phyloP scores from a whole-genome alignment of 2,888 invertebrate species.

The Teleiodes luculella region DNA sequence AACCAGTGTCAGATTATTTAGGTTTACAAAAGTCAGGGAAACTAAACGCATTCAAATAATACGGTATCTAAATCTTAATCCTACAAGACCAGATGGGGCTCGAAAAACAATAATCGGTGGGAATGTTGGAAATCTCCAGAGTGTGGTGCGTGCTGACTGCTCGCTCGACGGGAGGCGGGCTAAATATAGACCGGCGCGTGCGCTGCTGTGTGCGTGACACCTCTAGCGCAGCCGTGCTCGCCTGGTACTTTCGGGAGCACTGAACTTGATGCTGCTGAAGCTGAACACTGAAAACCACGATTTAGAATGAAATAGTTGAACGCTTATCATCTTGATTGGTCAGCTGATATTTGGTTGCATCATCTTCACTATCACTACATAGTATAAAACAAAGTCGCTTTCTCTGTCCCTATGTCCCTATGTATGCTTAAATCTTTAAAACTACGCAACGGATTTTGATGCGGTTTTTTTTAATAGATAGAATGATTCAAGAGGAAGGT shows the following conservation, averaged over 20 bases:
- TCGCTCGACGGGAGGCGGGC: slow-evolving; percentile 63
- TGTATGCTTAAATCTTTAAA: no score
- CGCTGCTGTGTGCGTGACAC: slow-evolving; percentile 45
- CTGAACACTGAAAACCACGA: slow-evolving; percentile 3
- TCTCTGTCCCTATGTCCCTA: no score
- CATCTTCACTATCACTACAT: no score
- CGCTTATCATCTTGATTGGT: neutral
- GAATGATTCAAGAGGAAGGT: no score
- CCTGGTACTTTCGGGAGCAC: slow-evolving; percentile 36
- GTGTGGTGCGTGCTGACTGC: slow-evolving; percentile 31
- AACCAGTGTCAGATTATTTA: no score
- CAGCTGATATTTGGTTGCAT: no score
- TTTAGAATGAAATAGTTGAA: neutral
- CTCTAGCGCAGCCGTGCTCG: slow-evolving; percentile 34
- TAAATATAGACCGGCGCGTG: slow-evolving; percentile 70
- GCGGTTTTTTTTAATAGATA: no score
- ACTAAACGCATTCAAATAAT: no score
- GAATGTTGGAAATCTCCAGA: slow-evolving; percentile 70
- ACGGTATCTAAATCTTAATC: neutral
- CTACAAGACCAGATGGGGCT: neutral
- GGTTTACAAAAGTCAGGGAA: no score
- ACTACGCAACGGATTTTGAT: no score
- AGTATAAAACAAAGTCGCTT: no score
- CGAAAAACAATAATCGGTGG: slow-evolving; percentile 40
- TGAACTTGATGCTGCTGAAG: slow-evolving; percentile 23